Evolutionary conservation across 2,113 vertebrate species (phyloP), one percentile per base, ranked within the genome.

Genomic region (Halcyon senegalensis): DNA sequence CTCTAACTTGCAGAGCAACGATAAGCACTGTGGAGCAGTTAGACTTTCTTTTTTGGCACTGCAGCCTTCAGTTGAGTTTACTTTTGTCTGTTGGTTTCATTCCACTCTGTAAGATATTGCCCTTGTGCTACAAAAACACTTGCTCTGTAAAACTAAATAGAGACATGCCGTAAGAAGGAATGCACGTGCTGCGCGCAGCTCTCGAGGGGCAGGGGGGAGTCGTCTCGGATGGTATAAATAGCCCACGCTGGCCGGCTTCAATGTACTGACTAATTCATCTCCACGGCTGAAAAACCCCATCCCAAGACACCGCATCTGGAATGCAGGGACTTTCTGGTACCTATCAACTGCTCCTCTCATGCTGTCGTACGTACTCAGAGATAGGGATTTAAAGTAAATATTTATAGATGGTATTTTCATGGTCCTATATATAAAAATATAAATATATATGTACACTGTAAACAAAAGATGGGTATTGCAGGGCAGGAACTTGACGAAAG

Each of bases 321-420:
- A 90, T 37, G 73, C 0, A 2, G 55, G 84, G 90, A 72, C 83
- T 66, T 94, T 53, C 51, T 37, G 43, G 70, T 60, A 72, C 81
- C 60, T 51, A 76, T 73, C 83, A 90, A 33, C 66, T 66, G 48
- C 80, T 82, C 74, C 74, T 31, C 55, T 43, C 77, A 93, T 85
- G 91, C 69, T 79, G 25, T 39, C 33, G 0, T 89, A 73, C 28
- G 21, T 70, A 66, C 4, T 78, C 69, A 75, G 43, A 44, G 39
- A 74, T 44, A 88, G 53, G 46, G 64, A 48, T 94, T 92, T 93
- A 92, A 92, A 96, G 83, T 66, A 92, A 94, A 92, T 92, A 94
- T 93, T 96, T 96, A 92, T 87, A 89, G 33, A 91, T 35, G 50
- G 60, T 94, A 96, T 96, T 95, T 96, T 97, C 90, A 59, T 96